Conservation (phyloP, 2,113 vertebrate genomes). For the Sus scrofa region DNA sequence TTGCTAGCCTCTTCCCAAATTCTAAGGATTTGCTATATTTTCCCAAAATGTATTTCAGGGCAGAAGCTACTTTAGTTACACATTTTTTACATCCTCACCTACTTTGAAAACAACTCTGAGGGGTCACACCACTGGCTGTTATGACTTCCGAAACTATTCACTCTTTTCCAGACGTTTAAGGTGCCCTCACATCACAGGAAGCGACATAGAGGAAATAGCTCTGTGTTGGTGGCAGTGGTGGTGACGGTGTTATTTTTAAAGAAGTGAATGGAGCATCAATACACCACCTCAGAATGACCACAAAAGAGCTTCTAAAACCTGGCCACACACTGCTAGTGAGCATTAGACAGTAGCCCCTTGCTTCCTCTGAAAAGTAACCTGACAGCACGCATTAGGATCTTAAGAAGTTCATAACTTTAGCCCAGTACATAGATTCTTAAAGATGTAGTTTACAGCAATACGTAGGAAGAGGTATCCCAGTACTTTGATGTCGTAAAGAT, state of each 20-base stretch:
- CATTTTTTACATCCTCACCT: neutral
- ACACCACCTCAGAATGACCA: neutral
- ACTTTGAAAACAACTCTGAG: neutral
- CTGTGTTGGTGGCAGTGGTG: neutral
- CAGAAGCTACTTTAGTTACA: neutral
- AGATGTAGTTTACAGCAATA: neutral
- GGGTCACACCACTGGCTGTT: neutral
- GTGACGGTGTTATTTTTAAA: constrained; percentile 15
- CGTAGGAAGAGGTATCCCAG: neutral
- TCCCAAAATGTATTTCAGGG: constrained; percentile 36
- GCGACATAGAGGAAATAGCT: neutral
- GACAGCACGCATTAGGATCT: neutral
- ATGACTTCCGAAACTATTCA: neutral
- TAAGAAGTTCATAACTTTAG: neutral
- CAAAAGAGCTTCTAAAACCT: neutral
- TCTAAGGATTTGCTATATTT: neutral
- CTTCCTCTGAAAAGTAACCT: neutral
- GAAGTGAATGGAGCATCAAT: neutral
- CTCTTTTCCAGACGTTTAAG: constrained; percentile 32
- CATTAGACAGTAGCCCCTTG: neutral
- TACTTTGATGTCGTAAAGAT: neutral
- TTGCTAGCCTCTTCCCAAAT: neutral
- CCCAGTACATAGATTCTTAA: neutral
- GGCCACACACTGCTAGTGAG: neutral
- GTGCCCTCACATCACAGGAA: neutral